Percentiles rank a stretch among this genome's conserved stretches.
phyloP scores from a whole-genome alignment of 2,888 invertebrate genomes.

The Nemurella pictetii region DNA sequence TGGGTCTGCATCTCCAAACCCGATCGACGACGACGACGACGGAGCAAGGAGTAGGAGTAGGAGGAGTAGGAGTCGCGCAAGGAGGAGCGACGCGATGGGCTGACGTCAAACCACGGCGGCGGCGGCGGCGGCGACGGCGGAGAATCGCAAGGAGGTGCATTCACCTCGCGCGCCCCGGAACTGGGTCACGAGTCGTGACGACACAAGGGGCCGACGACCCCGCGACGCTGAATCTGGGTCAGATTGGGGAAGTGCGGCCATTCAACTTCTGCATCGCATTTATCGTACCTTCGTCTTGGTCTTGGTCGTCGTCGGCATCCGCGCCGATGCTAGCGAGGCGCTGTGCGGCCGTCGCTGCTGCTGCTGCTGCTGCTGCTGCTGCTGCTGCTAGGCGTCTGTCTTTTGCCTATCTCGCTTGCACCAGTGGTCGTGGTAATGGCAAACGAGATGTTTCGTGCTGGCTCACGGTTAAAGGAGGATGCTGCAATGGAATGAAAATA shows the following conservation, averaged over 20 bases:
- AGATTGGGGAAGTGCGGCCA: background rate
- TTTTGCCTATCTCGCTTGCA: background rate
- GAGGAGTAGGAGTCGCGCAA: background rate
- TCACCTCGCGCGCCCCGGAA: constrained; percentile 10
- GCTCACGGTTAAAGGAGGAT: background rate
- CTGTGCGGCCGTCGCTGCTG: too few relatives aligned
- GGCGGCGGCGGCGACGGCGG: too few relatives aligned
- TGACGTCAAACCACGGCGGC: background rate
- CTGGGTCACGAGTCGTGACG: constrained; percentile 29
- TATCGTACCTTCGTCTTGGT: background rate
- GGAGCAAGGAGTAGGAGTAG: background rate
- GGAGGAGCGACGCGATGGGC: too few relatives aligned
- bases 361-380: too few relatives aligned
- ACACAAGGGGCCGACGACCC: constrained; percentile 13
- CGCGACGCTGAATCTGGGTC: constrained; percentile 19
- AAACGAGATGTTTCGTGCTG: background rate
- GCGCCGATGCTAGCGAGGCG: too few relatives aligned
- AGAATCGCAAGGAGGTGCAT: constrained; percentile 27
- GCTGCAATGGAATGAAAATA: background rate
- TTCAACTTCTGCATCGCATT: background rate
- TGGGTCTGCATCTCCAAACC: too few relatives aligned
- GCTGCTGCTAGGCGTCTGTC: too few relatives aligned
- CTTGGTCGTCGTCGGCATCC: background rate
- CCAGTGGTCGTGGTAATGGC: background rate
- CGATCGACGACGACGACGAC: too few relatives aligned